Percentiles rank a stretch among this genome's conserved stretches.
Evolutionary conservation across 2,797 vertebrate species (phyloP).

Genomic region (Myotis daubentonii): DNA sequence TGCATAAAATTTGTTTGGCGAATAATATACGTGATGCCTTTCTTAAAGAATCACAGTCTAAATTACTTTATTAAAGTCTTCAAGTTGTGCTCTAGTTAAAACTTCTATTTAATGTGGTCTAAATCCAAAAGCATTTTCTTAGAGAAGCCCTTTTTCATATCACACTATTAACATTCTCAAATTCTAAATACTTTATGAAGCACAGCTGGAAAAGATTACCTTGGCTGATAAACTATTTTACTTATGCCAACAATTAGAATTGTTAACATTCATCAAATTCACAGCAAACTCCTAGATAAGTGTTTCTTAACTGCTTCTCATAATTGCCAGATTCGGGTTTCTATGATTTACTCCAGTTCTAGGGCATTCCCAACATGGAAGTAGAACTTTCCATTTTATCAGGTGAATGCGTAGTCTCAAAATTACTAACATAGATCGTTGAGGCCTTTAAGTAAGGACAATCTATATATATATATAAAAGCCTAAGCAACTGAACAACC

Average conservation of each 20-base stretch:
- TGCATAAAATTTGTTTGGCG: not conserved
- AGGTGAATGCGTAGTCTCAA: not conserved
- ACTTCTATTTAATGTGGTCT: not conserved
- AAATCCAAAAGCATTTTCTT: not conserved
- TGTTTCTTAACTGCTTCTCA: not conserved
- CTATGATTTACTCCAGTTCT: not conserved
- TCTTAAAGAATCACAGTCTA: not conserved
- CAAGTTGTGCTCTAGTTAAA: not conserved
- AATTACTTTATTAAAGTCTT: not conserved
- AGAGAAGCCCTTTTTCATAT: not conserved
- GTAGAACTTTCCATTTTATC: not conserved
- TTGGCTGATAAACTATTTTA: not conserved
- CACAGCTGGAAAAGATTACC: not conserved
- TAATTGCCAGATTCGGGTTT: not conserved
- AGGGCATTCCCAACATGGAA: not conserved
- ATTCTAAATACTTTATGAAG: not conserved
- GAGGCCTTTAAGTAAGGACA: not conserved
- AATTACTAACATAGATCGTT: not conserved
- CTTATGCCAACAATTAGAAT: not conserved
- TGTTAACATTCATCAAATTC: not conserved
- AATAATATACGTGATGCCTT: not conserved
- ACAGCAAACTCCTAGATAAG: not conserved
- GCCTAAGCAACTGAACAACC: too few species aligned
- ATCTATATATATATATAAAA: not conserved
- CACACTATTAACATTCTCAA: not conserved